Evolutionary conservation across 92 coral and sea anemone genomes (phyloP).

Genomic region (Desmophyllum pertusum): DNA sequence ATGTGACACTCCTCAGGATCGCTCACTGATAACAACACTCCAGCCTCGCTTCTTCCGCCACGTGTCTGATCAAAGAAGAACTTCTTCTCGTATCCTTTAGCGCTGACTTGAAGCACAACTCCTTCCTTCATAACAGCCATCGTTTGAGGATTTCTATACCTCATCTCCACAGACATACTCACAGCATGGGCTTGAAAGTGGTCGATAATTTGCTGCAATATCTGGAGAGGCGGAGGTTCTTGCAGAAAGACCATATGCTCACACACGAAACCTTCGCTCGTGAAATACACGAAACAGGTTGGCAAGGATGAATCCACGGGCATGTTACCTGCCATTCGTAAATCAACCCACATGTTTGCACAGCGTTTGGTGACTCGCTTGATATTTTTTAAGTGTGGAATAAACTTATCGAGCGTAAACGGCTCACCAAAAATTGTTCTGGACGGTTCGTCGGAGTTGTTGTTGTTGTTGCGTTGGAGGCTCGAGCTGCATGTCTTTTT

Average conservation of each 20-base stretch:
- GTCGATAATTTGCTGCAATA: constrained; percentile 8
- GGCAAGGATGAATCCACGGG: constrained; percentile 29
- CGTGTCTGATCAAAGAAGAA: constrained; percentile 35
- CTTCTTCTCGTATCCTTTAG: constrained; percentile 20
- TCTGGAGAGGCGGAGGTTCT: not conserved
- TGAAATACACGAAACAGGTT: constrained; percentile 19
- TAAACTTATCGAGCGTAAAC: constrained; percentile 26
- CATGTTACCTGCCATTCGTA: constrained; percentile 22
- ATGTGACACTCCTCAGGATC: constrained; percentile 27
- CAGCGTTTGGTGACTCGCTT: constrained; percentile 4
- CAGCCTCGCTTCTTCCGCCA: constrained; percentile 20
- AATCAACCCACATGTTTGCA: constrained; percentile 12
- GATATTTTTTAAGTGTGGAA: constrained; percentile 17
- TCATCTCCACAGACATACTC: constrained; percentile 32
- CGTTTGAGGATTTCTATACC: constrained; percentile 24
- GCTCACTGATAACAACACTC: constrained; percentile 30
- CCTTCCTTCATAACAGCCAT: constrained; percentile 36
- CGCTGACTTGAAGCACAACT: constrained; percentile 25
- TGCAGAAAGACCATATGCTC: constrained; percentile 13
- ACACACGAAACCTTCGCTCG: constrained; percentile 21
- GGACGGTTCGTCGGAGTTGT: not conserved
- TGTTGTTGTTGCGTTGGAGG: not conserved
- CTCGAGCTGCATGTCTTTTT: constrained; percentile 8
- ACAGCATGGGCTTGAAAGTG: constrained; percentile 17
- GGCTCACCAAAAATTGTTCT: constrained; percentile 16